These are phyloP conservation scores for Polyodon spathula DNA, from an alignment of 2,113 vertebrate species.

Conservation along the genomic window DNA sequence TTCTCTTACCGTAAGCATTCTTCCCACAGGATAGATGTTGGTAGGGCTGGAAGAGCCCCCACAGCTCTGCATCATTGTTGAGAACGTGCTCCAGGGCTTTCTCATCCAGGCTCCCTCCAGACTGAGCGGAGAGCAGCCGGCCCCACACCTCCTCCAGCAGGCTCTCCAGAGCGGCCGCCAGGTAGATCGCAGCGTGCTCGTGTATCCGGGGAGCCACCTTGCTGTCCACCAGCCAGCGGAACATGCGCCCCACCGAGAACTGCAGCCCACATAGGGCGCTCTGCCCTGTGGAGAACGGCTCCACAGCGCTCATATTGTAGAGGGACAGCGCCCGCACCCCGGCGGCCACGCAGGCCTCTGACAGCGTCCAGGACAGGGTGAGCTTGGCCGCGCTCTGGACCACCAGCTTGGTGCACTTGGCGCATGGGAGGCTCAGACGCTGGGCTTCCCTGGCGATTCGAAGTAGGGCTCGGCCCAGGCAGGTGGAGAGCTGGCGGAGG, in stretches of 20 bases:
- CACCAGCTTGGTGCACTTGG: conserved; percentile 62
- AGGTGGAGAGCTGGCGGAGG: conserved; percentile 35
- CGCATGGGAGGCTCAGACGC: conserved; percentile 60
- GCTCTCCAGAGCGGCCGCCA: conserved; percentile 60
- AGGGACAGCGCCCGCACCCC: conserved; percentile 59
- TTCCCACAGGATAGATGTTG: conserved; percentile 68
- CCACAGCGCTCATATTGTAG: conserved; percentile 62
- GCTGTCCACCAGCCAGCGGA: conserved; percentile 68
- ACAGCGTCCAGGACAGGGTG: conserved; percentile 64
- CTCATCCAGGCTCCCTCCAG: not conserved
- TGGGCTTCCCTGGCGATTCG: conserved; percentile 60
- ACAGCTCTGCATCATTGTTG: conserved; percentile 59
- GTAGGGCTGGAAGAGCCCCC: conserved; percentile 64
- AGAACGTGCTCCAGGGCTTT: conserved; percentile 57
- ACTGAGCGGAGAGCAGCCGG: conserved; percentile 23
- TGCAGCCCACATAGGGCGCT: conserved; percentile 54
- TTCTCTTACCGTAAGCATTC: conserved; percentile 60
- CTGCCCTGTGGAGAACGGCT: conserved; percentile 55
- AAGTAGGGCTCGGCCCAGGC: conserved; percentile 44
- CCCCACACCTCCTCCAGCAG: conserved; percentile 54
- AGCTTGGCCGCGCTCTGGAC: conserved; percentile 58
- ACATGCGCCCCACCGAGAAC: conserved; percentile 65
- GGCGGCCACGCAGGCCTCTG: conserved; percentile 58
- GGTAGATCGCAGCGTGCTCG: conserved; percentile 64
- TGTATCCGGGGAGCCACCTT: conserved; percentile 60